Base-by-base conservation (phyloP, 1,140 invertebrate genomes). In the Idris sp. region DNA sequence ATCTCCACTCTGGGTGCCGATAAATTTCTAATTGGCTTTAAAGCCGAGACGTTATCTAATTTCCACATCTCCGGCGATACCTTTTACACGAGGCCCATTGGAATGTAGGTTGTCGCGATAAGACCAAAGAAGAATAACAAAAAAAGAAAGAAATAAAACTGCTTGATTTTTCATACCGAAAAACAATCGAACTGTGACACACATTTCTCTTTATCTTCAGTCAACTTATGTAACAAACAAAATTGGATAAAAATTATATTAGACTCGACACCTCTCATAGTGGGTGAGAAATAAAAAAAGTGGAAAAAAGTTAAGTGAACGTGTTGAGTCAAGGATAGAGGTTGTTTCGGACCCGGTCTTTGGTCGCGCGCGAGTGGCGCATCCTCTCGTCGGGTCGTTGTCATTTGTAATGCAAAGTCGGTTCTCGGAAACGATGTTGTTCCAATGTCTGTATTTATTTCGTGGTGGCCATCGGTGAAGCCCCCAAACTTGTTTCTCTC, bases 331-430 rank as follows among this genome's bases (percentile, higher is more conserved):
- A 46, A 54, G 69, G 69, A 53, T 54, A 30, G 36, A 25, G 48
- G 40, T 38, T 28, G 15, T 58, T 48, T 54, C 25, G 54, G 65
- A 22, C 56, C 48, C 49, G 49, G 56, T 59, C 46, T 68, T 68
- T 68, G 65, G 54, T 59, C 54, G 65, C 65, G 65, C 65, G 65
- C 53, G 64, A 53, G 54, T 61, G 67, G 62, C 59, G 62, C 72
- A 62, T 74, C 72, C 64, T 74, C 72, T 51, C 33, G 28, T 56
- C 56, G 61, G 56, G 74, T 58, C 58, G 56, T 64, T 68, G 69
- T 69, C 74, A 78, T 78, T 81, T 79, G 72, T 74, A 69, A 81
- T 81, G 79, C 78, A 81, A 79, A 81, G 76, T 79, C 74, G 62
- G 36, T 79, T 79, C 76, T 74, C 44, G 62, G 76, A 77, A 77